These are phyloP conservation scores for Drosophila multiciliata DNA, from an alignment of 2,888 invertebrate species.

Conservation along the genomic window DNA sequence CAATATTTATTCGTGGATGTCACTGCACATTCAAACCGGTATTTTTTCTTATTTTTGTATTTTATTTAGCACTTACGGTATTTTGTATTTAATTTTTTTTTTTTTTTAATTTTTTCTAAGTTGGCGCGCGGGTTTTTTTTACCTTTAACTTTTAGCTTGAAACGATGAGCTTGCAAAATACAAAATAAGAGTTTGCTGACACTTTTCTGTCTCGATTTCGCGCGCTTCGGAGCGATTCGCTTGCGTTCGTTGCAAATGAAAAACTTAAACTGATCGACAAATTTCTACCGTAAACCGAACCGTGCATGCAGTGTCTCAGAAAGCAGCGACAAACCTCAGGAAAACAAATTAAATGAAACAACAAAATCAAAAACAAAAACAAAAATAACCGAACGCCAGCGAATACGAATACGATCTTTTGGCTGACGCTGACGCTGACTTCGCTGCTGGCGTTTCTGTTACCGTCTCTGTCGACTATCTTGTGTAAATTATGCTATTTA, in stretches of 20 bases:
- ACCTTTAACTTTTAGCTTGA: not conserved
- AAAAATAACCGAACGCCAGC: constrained; percentile 49
- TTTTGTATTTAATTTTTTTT: constrained; percentile 10
- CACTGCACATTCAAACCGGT: constrained; percentile 60
- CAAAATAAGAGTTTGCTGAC: constrained; percentile 42
- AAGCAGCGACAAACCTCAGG: constrained; percentile 60
- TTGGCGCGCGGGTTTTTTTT: constrained; percentile 56
- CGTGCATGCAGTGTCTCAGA: constrained; percentile 69
- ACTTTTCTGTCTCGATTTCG: constrained; percentile 59
- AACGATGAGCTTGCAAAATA: constrained; percentile 9
- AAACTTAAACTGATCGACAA: constrained; percentile 85
- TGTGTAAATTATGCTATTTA: constrained; percentile 73
- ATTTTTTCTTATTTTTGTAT: constrained; percentile 49
- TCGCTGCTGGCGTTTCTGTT: constrained; percentile 19
- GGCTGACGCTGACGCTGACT: constrained; percentile 28
- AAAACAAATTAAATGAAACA: constrained; percentile 17
- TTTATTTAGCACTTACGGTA: constrained; percentile 43
- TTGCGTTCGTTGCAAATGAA: constrained; percentile 84
- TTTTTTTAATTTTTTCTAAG: constrained; percentile 15
- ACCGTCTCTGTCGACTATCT: constrained; percentile 57
- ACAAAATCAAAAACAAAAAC: constrained; percentile 43
- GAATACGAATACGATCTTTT: constrained; percentile 56
- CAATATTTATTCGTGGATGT: constrained; percentile 55
- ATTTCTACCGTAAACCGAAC: constrained; percentile 81
- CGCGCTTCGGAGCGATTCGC: constrained; percentile 62